phyloP scores from a whole-genome alignment of 2,113 vertebrate genomes.

The Chaetura pelagica region DNA sequence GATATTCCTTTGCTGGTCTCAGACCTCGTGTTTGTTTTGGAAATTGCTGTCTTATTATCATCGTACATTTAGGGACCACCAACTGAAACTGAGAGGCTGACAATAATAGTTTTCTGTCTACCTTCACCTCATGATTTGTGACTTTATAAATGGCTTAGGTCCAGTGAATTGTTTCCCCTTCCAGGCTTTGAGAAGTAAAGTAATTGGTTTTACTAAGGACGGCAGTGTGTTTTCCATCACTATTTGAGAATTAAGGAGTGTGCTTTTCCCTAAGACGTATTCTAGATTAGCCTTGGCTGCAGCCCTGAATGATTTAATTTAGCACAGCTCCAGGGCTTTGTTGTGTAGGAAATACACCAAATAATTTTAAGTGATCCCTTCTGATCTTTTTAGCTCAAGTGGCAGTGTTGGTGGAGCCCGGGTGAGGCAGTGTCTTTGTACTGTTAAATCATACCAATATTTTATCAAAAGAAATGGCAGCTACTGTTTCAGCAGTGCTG shows the following conservation, averaged over 20 bases:
- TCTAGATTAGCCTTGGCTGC: neutral
- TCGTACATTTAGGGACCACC: neutral
- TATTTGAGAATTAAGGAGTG: neutral
- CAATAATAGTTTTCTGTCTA: neutral
- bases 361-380: neutral
- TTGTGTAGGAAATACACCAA: neutral
- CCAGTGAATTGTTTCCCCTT: neutral
- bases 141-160: neutral
- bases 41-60: neutral
- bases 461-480: neutral
- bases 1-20: neutral
- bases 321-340: neutral
- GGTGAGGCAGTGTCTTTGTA: neutral
- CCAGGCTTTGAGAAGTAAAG: neutral
- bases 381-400: neutral
- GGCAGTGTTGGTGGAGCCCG: neutral
- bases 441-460: neutral
- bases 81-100: neutral
- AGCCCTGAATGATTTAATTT: neutral
- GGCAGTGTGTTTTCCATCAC: neutral
- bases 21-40: neutral
- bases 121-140: neutral
- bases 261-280: neutral
- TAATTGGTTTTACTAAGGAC: neutral
- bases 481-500: constrained; percentile 24